Conservation (phyloP, 1,140 invertebrate species). For the Orussus abietinus region DNA sequence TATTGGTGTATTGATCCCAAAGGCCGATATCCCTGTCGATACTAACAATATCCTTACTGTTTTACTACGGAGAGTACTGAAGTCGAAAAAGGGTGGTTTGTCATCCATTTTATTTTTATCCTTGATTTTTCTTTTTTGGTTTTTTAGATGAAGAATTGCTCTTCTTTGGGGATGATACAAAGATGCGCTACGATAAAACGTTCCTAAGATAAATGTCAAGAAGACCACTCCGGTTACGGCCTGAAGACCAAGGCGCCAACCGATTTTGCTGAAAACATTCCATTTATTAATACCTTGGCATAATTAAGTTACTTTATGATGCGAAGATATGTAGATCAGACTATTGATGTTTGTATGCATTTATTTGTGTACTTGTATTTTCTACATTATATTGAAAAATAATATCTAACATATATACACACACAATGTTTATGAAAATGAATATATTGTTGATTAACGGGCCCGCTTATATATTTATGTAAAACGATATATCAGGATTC, state of each 20-base stretch:
- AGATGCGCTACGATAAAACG: slow-evolving; percentile 84
- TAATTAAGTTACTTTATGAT: neutral
- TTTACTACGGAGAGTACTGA: slow-evolving; percentile 76
- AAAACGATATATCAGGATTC: no score
- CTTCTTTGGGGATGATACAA: slow-evolving; percentile 85
- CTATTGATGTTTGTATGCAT: no score
- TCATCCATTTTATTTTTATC: slow-evolving; percentile 73
- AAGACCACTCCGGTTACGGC: slow-evolving; percentile 80
- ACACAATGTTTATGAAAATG: no score
- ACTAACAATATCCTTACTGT: slow-evolving; percentile 79
- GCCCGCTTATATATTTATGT: no score
- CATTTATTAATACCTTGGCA: slow-evolving; percentile 3
- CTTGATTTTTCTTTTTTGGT: slow-evolving; percentile 81
- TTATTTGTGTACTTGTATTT: no score
- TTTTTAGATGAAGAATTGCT: slow-evolving; percentile 86
- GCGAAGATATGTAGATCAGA: neutral
- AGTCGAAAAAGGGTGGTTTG: slow-evolving; percentile 80
- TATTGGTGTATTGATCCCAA: slow-evolving; percentile 84
- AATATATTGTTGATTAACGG: no score
- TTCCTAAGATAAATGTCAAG: slow-evolving; percentile 80
- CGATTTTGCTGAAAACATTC: slow-evolving; percentile 65
- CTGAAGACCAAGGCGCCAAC: slow-evolving; percentile 84
- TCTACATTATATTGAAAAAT: no score
- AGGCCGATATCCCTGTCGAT: slow-evolving; percentile 72
- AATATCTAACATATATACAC: no score